Base-by-base conservation (phyloP, 2,888 invertebrate genomes). In the Sylvicola fuscatus region DNA sequence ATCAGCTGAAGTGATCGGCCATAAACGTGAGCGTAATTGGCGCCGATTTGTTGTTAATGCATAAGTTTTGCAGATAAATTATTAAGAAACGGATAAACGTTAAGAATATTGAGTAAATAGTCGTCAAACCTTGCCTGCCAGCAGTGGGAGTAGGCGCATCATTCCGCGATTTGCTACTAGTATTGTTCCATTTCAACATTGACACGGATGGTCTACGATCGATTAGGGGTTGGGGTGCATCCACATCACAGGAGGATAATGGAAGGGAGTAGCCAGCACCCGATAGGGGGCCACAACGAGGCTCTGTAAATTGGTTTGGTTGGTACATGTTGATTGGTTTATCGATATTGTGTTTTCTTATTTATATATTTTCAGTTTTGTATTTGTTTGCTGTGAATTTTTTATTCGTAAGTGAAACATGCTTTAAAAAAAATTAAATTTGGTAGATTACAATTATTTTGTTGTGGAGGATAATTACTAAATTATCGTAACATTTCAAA, bases 141-240 rank as follows among this genome's bases (percentile, higher is more conserved):
- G 63, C 51, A 50, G 49, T 50, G 47, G 53, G 49, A 40, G 53
- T 49, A 47, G 44, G 44, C 46, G 49, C 39, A 41, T 47, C 48
- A 47, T 46, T 49, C 51, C 53, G 43, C 40, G 46, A 45, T 33
- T 44, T 47, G 47, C 49, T 48, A 42, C 50, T 55, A 66, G 12
- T n/a, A 21, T 21, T 21, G 21, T 21, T 21, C 29, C 66, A 63
- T 47, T 66, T 62, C 49, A 66, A 56, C 47, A 65, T 52, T 27
- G 72, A 71, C 38, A 72, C 70, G 29, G 72, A 69, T 15, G 74
- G 72, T 54, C 68, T 71, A 46, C 77, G 61, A 41, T 66, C 71
- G 49, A 76, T 73, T 50, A 77, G 60, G 40, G 76, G 76, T 60
- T 76, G 76, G 38, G 76, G 75, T 37, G 72, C 62, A 56, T 76